Evolutionary conservation across 1,140 invertebrate species (phyloP).

Genomic region (Goniozus legneri): DNA sequence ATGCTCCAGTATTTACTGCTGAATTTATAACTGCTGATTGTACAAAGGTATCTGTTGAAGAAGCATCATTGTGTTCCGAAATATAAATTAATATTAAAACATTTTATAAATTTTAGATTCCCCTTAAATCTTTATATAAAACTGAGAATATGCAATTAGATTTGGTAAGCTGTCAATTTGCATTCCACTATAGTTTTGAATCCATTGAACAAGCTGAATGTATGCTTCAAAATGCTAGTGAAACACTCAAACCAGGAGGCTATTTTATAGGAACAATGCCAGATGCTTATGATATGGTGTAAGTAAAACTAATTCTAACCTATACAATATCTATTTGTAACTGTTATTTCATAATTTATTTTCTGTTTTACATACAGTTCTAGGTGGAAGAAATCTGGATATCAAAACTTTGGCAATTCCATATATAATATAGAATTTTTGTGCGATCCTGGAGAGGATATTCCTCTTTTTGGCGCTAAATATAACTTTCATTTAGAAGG

Average conservation of each 20-base stretch:
- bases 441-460: conserved; percentile 65
- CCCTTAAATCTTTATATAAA: conserved; percentile 67
- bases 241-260: conserved; percentile 83
- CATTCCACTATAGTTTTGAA: conserved; percentile 96
- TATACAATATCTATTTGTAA: neutral
- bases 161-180: conserved; percentile 95
- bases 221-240: conserved; percentile 90
- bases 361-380: conserved; percentile 43
- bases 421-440: conserved; percentile 81
- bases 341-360: neutral
- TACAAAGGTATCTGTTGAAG: conserved; percentile 63
- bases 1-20: conserved; percentile 66
- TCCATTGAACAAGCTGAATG: conserved; percentile 83
- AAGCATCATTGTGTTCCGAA: neutral
- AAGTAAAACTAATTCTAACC: conserved; percentile 37
- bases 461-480: conserved; percentile 91
- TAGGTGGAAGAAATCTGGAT: conserved; percentile 59
- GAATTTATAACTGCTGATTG: conserved; percentile 92
- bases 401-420: conserved; percentile 79
- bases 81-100: neutral
- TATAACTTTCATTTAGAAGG: conserved; percentile 95
- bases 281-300: conserved; percentile 88
- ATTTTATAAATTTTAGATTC: conserved; percentile 46
- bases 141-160: conserved; percentile 79
- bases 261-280: conserved; percentile 97